phyloP scores from a whole-genome alignment of 1,140 invertebrate genomes.

The Sinella curviseta region DNA sequence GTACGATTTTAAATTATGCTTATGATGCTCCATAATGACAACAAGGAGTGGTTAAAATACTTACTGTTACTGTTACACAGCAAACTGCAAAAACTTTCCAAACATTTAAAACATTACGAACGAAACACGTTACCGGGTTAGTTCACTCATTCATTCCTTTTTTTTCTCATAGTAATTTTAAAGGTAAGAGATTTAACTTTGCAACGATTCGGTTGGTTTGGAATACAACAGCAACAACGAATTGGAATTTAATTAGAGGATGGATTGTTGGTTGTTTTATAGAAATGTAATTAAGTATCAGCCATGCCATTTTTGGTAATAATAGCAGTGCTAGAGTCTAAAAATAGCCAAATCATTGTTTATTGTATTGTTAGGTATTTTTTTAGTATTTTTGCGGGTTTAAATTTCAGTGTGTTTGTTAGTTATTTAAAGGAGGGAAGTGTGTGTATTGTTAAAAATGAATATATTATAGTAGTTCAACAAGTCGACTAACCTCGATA shows the following conservation, averaged over 20 bases:
- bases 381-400: neutral
- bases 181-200: no score
- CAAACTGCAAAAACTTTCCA: no score
- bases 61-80: no score
- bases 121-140: no score
- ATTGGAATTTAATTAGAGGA: neutral
- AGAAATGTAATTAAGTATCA: neutral
- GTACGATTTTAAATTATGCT: neutral
- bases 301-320: neutral
- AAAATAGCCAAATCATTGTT: neutral
- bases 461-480: neutral
- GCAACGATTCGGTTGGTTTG: no score
- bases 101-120: no score
- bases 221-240: no score
- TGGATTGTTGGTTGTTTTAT: neutral
- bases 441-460: neutral
- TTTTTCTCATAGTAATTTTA: no score
- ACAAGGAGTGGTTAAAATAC: no score
- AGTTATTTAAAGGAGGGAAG: neutral
- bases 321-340: neutral
- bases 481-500: constrained; percentile 16
- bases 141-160: no score
- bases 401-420: neutral
- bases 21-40: no score
- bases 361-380: neutral